A percentile compares a stretch with the other conserved stretches of the same genome.
Conservation (phyloP, 1,140 invertebrate genomes). For the Meloidogyne hapla region DNA sequence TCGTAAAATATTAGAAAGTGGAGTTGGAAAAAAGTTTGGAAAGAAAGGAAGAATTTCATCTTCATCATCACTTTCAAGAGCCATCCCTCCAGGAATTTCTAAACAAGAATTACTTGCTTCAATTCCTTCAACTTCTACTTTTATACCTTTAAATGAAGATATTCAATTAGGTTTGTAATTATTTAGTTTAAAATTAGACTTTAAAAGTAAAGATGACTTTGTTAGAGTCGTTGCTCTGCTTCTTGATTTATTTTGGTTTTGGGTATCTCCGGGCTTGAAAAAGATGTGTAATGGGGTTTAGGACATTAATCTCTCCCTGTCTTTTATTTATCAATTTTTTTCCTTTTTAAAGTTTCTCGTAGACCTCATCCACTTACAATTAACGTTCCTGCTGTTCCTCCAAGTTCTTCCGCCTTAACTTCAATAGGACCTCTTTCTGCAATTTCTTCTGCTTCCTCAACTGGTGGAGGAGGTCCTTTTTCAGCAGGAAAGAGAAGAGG, state of each 20-base stretch:
- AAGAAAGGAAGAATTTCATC: not conserved
- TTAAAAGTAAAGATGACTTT: too few relatives aligned
- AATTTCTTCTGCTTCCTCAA: constrained; percentile 21
- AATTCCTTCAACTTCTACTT: not conserved
- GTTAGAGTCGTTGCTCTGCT: too few relatives aligned
- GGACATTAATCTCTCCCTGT: too few relatives aligned
- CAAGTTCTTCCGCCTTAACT: not conserved
- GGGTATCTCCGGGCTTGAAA: too few relatives aligned
- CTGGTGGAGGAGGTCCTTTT: constrained; percentile 5
- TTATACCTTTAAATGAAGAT: constrained; percentile 1
- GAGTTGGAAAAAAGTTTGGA: not conserved
- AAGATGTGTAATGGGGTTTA: too few relatives aligned
- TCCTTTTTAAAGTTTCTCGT: constrained; percentile 6
- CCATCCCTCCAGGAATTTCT: not conserved
- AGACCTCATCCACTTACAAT: constrained; percentile 13
- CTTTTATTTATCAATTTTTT: too few relatives aligned
- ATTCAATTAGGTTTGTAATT: not conserved
- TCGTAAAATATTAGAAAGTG: constrained; percentile 38
- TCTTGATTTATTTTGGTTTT: too few relatives aligned
- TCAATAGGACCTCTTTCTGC: constrained; percentile 21
- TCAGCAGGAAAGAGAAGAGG: constrained; percentile 40
- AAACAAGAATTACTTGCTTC: constrained; percentile 2
- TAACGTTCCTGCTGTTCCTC: constrained; percentile 15
- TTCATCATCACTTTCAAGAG: not conserved
- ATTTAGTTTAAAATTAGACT: not conserved